phyloP scores from a whole-genome alignment of 2,888 invertebrate species.

The Craniophora ligustri region DNA sequence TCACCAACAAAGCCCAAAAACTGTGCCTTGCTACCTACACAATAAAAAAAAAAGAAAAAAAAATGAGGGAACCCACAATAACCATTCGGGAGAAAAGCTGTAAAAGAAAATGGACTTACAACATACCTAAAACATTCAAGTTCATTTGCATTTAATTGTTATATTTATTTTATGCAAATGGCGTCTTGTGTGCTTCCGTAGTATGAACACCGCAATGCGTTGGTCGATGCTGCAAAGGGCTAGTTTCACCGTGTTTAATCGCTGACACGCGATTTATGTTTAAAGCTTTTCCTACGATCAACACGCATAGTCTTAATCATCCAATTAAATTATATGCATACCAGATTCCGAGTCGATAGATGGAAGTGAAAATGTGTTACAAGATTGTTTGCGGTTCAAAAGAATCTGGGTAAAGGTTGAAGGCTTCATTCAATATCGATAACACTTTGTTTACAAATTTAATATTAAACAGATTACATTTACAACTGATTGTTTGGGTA shows the following conservation, averaged over 20 bases:
- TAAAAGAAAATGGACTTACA: conserved; percentile 7
- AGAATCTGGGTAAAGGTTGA: conserved; percentile 15
- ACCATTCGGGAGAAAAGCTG: conserved; percentile 5
- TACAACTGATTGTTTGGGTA: too few species aligned
- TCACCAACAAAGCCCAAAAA: neutral
- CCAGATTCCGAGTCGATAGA: conserved; percentile 17
- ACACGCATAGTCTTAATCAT: conserved; percentile 46
- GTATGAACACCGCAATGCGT: conserved; percentile 37
- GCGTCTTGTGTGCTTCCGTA: conserved; percentile 2
- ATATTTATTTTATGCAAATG: conserved; percentile 33
- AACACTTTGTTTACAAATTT: conserved; percentile 12
- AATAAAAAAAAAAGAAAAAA: conserved; percentile 4
- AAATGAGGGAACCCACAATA: conserved; percentile 2
- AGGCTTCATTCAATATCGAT: conserved; percentile 1
- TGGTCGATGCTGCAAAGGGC: conserved; percentile 43
- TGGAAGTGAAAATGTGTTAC: conserved; percentile 37
- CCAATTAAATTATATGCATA: conserved; percentile 29
- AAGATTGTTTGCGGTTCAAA: conserved; percentile 20
- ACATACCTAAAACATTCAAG: conserved; percentile 10
- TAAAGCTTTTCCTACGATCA: conserved; percentile 41
- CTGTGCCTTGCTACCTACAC: neutral
- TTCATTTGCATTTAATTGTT: conserved; percentile 21
- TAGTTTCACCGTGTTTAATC: conserved; percentile 45
- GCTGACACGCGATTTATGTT: conserved; percentile 42
- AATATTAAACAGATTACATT: too few species aligned